Evolutionary conservation across 23 tunicate species (phyloP).

Genomic region (Halocynthia aurantium): DNA sequence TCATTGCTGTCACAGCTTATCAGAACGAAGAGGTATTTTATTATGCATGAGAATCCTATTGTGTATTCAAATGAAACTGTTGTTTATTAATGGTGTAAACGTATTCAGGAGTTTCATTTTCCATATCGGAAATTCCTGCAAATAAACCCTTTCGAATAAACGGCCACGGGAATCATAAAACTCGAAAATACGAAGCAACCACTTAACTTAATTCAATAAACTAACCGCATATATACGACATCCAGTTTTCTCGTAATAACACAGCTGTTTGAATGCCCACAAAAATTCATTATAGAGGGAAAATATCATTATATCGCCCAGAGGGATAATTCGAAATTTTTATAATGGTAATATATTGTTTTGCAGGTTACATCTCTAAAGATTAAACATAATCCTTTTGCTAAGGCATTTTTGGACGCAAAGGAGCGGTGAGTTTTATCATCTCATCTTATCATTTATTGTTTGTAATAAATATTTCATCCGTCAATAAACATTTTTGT

Average conservation of each 20-base stretch:
- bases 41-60: background rate
- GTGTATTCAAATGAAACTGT: background rate
- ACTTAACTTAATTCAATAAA: too few species aligned
- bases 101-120: too few species aligned
- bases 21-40: slow-evolving; percentile 79
- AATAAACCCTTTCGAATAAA: too few species aligned
- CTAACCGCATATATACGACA: too few species aligned
- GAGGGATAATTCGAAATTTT: background rate
- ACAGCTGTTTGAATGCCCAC: too few species aligned
- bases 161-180: too few species aligned
- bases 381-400: slow-evolving; percentile 95
- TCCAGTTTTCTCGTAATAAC: too few species aligned
- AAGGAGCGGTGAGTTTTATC: slow-evolving; percentile 61
- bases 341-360: background rate
- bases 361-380: slow-evolving; percentile 78
- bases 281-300: too few species aligned
- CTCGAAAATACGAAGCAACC: too few species aligned
- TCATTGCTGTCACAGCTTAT: slow-evolving; percentile 96
- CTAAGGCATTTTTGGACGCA: slow-evolving; percentile 91
- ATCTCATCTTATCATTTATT: background rate
- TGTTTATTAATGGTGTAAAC: background rate
- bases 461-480: too few species aligned
- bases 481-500: too few species aligned
- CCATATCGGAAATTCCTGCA: too few species aligned
- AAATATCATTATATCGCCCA: background rate